Base-by-base conservation (phyloP, 1,140 invertebrate species). In the Aphelenchoides besseyi region DNA sequence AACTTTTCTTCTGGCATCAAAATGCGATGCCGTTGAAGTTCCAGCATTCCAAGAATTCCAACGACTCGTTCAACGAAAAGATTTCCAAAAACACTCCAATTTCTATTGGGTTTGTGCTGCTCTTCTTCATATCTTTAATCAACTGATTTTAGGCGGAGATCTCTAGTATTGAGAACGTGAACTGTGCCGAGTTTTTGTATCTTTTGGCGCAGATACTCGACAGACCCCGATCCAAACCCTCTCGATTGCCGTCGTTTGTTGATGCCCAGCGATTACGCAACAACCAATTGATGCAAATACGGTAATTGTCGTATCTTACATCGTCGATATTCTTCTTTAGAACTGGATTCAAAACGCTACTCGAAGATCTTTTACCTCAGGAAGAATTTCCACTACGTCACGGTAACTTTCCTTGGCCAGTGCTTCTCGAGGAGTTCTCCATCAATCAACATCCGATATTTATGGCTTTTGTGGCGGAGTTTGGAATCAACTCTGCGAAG, bases 161-260 rank as follows among this genome's bases (percentile, higher is more conserved):
- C 0, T 97, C 94, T 12, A 91, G 94, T 5, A 93, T 97, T 82
- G 92, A 96, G 82, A 97, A 95, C 85, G 92, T 98, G 57, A 98
- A 98, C 86, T 91, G 97, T 18, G 95, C 97, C 83, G 86, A 92
- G 72, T 92, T 94, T 5, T 97, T 97, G 86, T 89, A 97, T 81
- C 88, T 93, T 55, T 85, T 97, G 33, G 94, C 93, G 28, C 93
- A 97, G 86, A 89, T 95, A 85, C 90, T 96, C 71, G 94, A 97
- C 85, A 88, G 89, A 82, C 87, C 88, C 36, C 88, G 87, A 76
- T 74, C 66, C 59, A 90, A 30, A 88, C 88, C 81, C 90, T 18
- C 70, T 2, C 28, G 32, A 1, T 29, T 94, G 67, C 87, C 92
- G 18, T 90, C 92, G 8, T 97, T 92, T 83, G 87, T 88, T 32